Percentiles rank a stretch among this genome's conserved stretches.
Conservation (phyloP, 2,888 invertebrate genomes). For the Drosophila leonis region DNA sequence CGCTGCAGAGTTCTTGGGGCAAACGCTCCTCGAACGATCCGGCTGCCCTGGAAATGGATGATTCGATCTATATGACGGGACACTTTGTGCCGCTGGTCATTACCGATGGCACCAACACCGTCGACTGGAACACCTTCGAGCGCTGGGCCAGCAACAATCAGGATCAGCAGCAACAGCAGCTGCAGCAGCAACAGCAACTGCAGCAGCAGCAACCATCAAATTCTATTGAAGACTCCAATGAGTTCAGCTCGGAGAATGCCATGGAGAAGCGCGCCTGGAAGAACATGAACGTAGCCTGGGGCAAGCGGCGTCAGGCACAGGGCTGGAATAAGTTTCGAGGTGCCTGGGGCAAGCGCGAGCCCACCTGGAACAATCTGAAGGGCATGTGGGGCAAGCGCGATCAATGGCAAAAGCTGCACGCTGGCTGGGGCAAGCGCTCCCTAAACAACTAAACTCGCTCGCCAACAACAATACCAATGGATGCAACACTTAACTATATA, state of each 20-base stretch:
- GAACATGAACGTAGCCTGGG: conserved; percentile 90
- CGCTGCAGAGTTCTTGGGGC: conserved; percentile 90
- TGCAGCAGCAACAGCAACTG: conserved; percentile 39
- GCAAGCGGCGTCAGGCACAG: conserved; percentile 88
- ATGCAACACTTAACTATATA: conserved; percentile 29
- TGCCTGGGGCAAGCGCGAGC: conserved; percentile 92
- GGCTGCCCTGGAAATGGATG: conserved; percentile 39
- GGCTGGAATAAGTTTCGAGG: conserved; percentile 88
- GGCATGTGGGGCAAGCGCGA: conserved; percentile 92
- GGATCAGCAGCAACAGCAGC: conserved; percentile 46
- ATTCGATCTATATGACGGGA: conserved; percentile 66
- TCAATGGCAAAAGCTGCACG: conserved; percentile 85
- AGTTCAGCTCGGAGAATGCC: conserved; percentile 38
- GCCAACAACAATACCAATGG: conserved; percentile 26
- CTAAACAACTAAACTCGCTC: conserved; percentile 34
- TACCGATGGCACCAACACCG: conserved; percentile 67
- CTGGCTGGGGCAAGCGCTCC: conserved; percentile 85
- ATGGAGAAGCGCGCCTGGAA: conserved; percentile 89
- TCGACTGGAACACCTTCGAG: conserved; percentile 76
- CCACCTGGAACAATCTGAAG: conserved; percentile 92
- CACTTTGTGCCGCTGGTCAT: conserved; percentile 65
- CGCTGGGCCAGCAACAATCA: conserved; percentile 57
- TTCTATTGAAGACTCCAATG: conserved; percentile 52
- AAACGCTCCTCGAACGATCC: conserved; percentile 86
- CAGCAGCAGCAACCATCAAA: conserved; percentile 50